Conservation (phyloP, 2,888 invertebrate genomes). For the Minunthozetes semirufus region DNA sequence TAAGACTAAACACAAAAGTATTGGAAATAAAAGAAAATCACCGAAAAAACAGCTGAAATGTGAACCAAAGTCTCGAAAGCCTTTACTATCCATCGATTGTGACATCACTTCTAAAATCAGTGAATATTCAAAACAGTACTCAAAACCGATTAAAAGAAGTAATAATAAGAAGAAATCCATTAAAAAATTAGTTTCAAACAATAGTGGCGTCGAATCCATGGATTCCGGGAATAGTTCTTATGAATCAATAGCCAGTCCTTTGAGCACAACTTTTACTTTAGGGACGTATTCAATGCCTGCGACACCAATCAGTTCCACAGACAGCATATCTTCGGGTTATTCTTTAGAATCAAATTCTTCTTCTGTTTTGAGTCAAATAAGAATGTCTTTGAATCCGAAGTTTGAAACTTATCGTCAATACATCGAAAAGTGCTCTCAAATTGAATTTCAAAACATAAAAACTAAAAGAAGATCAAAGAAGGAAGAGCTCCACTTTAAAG, state of each 20-base stretch:
- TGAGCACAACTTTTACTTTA: background rate
- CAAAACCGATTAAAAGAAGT: constrained; percentile 1
- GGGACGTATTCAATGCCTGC: background rate
- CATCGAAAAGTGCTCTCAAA: background rate
- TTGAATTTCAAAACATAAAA: background rate
- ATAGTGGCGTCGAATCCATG: too few relatives aligned
- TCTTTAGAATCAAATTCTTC: background rate
- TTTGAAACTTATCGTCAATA: background rate
- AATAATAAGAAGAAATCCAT: background rate
- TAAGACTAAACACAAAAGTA: background rate
- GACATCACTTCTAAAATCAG: background rate
- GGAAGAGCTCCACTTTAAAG: background rate
- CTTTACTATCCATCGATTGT: constrained; percentile 7
- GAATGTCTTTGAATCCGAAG: background rate
- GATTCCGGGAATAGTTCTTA: background rate
- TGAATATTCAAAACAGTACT: constrained; percentile 11
- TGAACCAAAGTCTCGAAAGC: background rate
- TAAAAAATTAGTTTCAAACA: background rate
- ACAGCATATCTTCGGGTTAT: background rate
- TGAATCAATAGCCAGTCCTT: background rate
- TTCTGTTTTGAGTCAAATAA: background rate
- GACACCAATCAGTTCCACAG: constrained; percentile 16
- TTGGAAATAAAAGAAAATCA: background rate
- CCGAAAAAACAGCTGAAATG: background rate
- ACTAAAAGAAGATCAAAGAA: background rate